phyloP scores from a whole-genome alignment of 2,888 invertebrate genomes.

The Entomobrya proxima region DNA sequence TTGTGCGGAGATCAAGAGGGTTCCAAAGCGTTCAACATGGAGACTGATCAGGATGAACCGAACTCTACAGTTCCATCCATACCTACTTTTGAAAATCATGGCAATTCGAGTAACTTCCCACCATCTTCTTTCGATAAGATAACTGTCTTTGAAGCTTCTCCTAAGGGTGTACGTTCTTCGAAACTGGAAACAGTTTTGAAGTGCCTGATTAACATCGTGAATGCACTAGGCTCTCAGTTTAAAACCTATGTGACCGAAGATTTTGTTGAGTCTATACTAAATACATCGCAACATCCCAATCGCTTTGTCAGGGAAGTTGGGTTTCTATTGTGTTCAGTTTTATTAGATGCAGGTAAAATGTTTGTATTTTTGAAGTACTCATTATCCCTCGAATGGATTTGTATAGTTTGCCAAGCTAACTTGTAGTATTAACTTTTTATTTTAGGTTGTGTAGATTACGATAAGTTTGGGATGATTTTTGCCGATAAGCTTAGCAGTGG shows the following conservation, averaged over 20 bases:
- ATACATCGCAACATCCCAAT: conserved; percentile 79
- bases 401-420: background rate
- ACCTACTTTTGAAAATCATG: background rate
- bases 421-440: conserved; percentile 31
- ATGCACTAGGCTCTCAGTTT: conserved; percentile 45
- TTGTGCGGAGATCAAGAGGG: conserved; percentile 45
- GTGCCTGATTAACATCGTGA: conserved; percentile 78
- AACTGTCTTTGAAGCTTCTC: conserved; percentile 76
- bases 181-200: conserved; percentile 80
- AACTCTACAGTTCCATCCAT: background rate
- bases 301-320: conserved; percentile 80
- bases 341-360: conserved; percentile 77
- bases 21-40: conserved; percentile 34
- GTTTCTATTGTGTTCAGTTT: conserved; percentile 78
- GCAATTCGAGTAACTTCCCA: conserved; percentile 2
- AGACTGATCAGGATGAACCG: conserved; percentile 48
- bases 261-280: conserved; percentile 78
- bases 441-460: conserved; percentile 62
- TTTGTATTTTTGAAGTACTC: too few species aligned
- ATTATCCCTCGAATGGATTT: background rate
- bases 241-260: conserved; percentile 76
- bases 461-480: conserved; percentile 78
- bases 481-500: conserved; percentile 78
- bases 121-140: conserved; percentile 53
- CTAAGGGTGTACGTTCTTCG: conserved; percentile 77